phyloP scores from a whole-genome alignment of 1,140 invertebrate species.

The Drosophila oshimai region DNA sequence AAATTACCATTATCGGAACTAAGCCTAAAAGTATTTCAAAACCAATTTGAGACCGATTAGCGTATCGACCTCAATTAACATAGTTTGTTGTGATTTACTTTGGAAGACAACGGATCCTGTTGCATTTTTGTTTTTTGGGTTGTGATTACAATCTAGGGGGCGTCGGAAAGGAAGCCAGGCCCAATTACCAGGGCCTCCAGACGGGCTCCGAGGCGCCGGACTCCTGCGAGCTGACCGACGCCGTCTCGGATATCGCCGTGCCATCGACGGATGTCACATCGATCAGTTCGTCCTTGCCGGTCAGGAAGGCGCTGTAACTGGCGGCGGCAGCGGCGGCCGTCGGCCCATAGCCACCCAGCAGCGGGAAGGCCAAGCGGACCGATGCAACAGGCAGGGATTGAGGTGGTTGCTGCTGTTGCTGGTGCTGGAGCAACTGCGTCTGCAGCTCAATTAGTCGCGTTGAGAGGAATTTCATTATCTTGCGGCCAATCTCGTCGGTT shows the following conservation, averaged over 20 bases:
- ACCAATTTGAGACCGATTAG: slow-evolving; percentile 45
- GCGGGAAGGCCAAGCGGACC: slow-evolving; percentile 51
- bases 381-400: too few relatives aligned
- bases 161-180: neutral
- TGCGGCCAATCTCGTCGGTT: slow-evolving; percentile 90
- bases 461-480: slow-evolving; percentile 93
- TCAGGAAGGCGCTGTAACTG: slow-evolving; percentile 57
- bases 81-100: slow-evolving; percentile 55
- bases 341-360: slow-evolving; percentile 57
- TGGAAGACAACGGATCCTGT: slow-evolving; percentile 76
- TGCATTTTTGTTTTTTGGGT: slow-evolving; percentile 49
- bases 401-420: slow-evolving; percentile 39
- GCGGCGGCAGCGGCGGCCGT: slow-evolving; percentile 55
- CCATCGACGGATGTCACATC: slow-evolving; percentile 79
- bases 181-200: slow-evolving; percentile 73
- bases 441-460: slow-evolving; percentile 88
- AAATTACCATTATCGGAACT: slow-evolving; percentile 29
- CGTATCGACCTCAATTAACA: slow-evolving; percentile 9
- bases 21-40: slow-evolving; percentile 56
- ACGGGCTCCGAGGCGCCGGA: slow-evolving; percentile 69
- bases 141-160: slow-evolving; percentile 54
- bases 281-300: slow-evolving; percentile 71
- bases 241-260: slow-evolving; percentile 65
- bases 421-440: slow-evolving; percentile 66
- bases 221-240: slow-evolving; percentile 69